These are phyloP conservation scores for Eretmochelys imbricata DNA, from an alignment of 2,113 vertebrate species.

Conservation along the genomic window DNA sequence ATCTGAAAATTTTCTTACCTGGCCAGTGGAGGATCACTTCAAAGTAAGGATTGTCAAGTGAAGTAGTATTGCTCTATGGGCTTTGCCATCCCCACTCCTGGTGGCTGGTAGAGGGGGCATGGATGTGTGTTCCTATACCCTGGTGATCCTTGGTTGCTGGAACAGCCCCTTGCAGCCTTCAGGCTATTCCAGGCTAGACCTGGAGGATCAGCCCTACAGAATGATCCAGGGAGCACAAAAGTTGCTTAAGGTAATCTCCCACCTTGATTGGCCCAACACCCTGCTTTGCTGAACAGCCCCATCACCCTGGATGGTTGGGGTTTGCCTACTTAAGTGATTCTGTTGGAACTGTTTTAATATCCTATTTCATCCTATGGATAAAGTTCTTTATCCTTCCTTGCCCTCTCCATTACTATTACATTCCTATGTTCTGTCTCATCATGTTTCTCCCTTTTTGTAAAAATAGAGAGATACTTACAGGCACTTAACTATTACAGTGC, in stretches of 20 bases:
- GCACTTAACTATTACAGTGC: not conserved
- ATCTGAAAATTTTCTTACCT: too few relatives aligned
- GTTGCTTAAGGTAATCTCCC: not conserved
- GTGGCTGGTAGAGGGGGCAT: not conserved
- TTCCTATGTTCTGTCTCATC: not conserved
- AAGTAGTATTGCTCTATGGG: not conserved
- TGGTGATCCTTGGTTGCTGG: not conserved
- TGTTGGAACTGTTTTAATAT: not conserved
- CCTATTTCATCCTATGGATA: not conserved
- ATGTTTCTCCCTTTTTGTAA: not conserved
- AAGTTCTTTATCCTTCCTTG: not conserved
- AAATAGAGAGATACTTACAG: not conserved
- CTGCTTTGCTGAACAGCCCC: not conserved
- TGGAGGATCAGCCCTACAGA: not conserved
- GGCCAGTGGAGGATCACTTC: too few relatives aligned
- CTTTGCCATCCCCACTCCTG: not conserved
- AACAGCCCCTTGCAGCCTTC: not conserved
- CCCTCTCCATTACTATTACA: not conserved
- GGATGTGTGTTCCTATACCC: not conserved
- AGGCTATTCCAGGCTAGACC: not conserved
- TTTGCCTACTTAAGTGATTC: not conserved
- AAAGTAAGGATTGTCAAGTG: too few relatives aligned
- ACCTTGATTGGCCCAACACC: not conserved
- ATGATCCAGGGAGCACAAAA: not conserved
- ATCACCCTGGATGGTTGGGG: not conserved